Conservation (phyloP, 2,888 invertebrate species). For the Ferdinandea cuprea region DNA sequence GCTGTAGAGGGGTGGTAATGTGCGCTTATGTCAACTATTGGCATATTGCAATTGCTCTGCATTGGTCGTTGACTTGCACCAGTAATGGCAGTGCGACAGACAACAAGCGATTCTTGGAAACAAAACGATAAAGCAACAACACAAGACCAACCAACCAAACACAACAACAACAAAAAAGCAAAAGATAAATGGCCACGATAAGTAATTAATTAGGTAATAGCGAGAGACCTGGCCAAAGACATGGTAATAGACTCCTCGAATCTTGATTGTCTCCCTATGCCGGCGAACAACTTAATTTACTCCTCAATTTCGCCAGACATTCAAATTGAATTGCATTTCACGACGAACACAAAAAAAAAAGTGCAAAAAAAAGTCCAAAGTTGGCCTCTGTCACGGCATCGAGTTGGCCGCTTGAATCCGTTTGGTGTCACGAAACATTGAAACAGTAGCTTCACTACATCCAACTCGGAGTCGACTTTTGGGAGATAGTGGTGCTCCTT, state of each 20-base stretch:
- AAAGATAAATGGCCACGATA: slow-evolving; percentile 74
- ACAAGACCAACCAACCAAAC: too few relatives aligned
- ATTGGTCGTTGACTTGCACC: slow-evolving; percentile 67
- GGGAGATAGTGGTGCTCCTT: not conserved
- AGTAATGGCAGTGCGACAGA: slow-evolving; percentile 5
- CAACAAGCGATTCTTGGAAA: slow-evolving; percentile 59
- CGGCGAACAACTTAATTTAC: slow-evolving; percentile 73
- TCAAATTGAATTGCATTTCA: slow-evolving; percentile 65
- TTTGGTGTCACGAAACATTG: slow-evolving; percentile 69
- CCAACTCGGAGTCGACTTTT: not conserved
- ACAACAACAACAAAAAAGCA: slow-evolving; percentile 27
- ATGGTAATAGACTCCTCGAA: slow-evolving; percentile 72
- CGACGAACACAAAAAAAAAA: slow-evolving; percentile 19
- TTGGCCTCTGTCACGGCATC: slow-evolving; percentile 71
- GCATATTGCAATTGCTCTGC: slow-evolving; percentile 65
- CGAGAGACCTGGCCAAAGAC: slow-evolving; percentile 71
- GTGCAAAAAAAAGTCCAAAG: slow-evolving; percentile 36
- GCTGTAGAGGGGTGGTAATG: slow-evolving; percentile 14
- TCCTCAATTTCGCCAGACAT: slow-evolving; percentile 65
- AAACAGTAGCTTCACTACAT: slow-evolving; percentile 26
- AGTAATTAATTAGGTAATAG: slow-evolving; percentile 76
- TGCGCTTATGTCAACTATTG: slow-evolving; percentile 69
- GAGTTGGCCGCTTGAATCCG: slow-evolving; percentile 37
- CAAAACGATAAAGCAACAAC: slow-evolving; percentile 35
- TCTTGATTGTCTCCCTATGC: slow-evolving; percentile 67